These are phyloP conservation scores for Arbacia lixula DNA, from an alignment of 53 echinoderm and acorn worm species.

Conservation along the genomic window DNA sequence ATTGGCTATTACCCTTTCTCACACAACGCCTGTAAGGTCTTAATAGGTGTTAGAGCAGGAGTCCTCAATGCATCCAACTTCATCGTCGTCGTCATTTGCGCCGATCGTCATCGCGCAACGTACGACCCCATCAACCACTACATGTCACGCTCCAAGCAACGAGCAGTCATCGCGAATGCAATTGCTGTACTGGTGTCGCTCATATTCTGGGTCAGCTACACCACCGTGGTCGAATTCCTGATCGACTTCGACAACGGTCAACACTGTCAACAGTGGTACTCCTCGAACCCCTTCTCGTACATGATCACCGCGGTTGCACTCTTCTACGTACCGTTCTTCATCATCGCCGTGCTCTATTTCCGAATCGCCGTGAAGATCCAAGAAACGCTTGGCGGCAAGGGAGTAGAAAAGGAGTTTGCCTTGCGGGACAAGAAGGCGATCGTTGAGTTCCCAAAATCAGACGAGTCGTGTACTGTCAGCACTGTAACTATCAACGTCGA, in stretches of 20 bases:
- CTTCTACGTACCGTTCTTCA: constrained; percentile 19
- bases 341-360: constrained; percentile 31
- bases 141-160: constrained; percentile 35
- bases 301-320: neutral
- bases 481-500: constrained; percentile 1
- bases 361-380: constrained; percentile 23
- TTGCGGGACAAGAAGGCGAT: neutral
- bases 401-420: constrained; percentile 8
- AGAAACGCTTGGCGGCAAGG: constrained; percentile 5
- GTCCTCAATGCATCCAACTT: neutral
- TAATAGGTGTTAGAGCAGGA: neutral
- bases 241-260: constrained; percentile 29
- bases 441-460: neutral
- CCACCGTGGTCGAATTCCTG: constrained; percentile 17
- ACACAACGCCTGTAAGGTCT: neutral
- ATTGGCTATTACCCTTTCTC: constrained; percentile 23
- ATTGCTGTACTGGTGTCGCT: neutral
- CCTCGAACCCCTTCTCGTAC: neutral
- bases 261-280: constrained; percentile 16
- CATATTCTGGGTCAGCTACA: constrained; percentile 22
- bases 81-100: constrained; percentile 25
- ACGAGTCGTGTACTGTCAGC: constrained; percentile 17
- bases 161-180: constrained; percentile 12
- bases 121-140: constrained; percentile 46
- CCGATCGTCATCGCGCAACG: constrained; percentile 38